These are phyloP conservation scores for Plagodis pulveraria DNA, from an alignment of 2,888 invertebrate genomes.

Conservation along the genomic window DNA sequence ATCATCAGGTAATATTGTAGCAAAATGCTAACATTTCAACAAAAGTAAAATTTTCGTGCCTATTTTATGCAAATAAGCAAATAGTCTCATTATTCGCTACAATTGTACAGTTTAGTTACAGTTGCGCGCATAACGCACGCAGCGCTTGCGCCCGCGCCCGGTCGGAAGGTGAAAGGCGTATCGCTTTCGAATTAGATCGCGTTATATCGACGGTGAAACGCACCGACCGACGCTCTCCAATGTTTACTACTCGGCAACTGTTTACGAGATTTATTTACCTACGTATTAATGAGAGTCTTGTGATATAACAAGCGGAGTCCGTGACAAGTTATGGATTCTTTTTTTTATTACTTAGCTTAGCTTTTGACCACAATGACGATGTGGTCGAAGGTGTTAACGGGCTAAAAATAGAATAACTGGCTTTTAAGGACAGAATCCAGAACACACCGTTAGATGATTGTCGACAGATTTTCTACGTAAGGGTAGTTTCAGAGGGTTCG, in stretches of 20 bases:
- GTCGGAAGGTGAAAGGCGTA: conserved; percentile 82
- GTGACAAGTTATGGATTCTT: background rate
- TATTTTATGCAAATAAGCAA: conserved; percentile 24
- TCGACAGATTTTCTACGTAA: no score
- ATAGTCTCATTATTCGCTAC: conserved; percentile 26
- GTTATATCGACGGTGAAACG: conserved; percentile 75
- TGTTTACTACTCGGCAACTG: conserved; percentile 34
- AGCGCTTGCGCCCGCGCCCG: conserved; percentile 37
- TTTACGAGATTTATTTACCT: conserved; percentile 22
- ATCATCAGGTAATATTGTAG: no score
- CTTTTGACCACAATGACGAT: no score
- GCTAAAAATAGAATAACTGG: no score
- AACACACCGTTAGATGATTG: no score
- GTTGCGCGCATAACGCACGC: conserved; percentile 53
- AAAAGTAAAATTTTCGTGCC: conserved; percentile 1
- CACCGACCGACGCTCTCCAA: conserved; percentile 49
- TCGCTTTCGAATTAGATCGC: conserved; percentile 83
- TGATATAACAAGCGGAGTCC: no score
- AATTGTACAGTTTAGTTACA: conserved; percentile 37
- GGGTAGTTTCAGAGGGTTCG: no score
- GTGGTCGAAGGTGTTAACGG: no score
- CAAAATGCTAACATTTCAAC: no score
- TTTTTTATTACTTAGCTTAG: background rate
- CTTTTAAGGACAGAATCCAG: no score
- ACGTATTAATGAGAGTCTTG: conserved; percentile 1